Evolutionary conservation across 2,888 invertebrate species (phyloP), one percentile per base, ranked within the genome.

Genomic region (Noctuana brunneofusca): DNA sequence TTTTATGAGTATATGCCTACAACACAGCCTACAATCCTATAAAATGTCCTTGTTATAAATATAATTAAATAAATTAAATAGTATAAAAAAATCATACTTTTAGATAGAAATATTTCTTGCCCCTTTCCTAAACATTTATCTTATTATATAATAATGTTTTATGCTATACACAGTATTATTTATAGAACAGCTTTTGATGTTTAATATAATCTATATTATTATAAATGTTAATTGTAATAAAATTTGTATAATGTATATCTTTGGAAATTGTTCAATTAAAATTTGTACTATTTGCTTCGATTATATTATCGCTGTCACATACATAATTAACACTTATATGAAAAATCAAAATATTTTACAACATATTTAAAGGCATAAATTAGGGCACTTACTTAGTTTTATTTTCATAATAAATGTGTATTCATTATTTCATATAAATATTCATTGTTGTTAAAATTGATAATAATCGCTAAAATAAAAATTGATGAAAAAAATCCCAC

Each of bases 171-270:
- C 58, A 49, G 24, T 58, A 32, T 49, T 49, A 5, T 24, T 35
- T 3, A 35, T 35, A 22, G 14, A 22, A 38, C 22, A 22, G 57
- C 57, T 57, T 57, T 57, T 48, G 48, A 48, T 48, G 48, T 48
- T 27, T 48, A 57, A 56, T 46, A n/a, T 38, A 16, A 11, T 32
- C 20, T 48, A 48, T 18, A 32, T n/a, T n/a, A n/a, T n/a, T n/a
- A n/a, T 48, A 9, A 11, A 16, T 16, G 8, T 50, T 16, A 16
- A 43, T 32, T 52, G 32, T 30, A 24, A 32, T 32, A 12, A 52
- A 52, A 58, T 58, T 58, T 58, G 24, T 48, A 49, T 20, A 48
- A 48, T 57, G 48, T 57, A 30, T 55, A 56, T 30, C 48, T 57
- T 48, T 57, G 30, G 24, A 57, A 22, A 48, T 32, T 48, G 57